Evolutionary conservation across 2,797 vertebrate species (phyloP), one percentile per base, ranked within the genome.

Genomic region (Orestias chungarensis): DNA sequence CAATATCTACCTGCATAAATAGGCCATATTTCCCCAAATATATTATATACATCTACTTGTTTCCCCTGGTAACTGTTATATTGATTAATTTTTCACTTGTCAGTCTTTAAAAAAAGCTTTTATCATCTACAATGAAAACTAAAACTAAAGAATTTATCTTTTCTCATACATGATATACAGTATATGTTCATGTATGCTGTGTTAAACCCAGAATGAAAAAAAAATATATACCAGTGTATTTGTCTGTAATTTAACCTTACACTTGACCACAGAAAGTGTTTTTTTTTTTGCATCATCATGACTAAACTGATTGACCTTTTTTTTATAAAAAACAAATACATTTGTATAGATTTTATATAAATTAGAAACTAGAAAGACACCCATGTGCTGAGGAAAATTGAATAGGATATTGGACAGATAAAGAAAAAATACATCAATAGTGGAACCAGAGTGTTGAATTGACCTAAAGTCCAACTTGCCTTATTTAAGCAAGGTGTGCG

Each of bases 401-500:
- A 70, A 35, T 40, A 70, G 75, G 74, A 78, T 38, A 64, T 6
- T 61, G 15, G 47, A 65, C 54, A 8, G 46, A 35, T 35, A 38
- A 71, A 42, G 42, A 61, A 74, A 64, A 57, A 74, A 49, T 74
- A 77, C 81, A 66, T 73, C 54, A 67, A 74, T 50, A 76, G 73
- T 80, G 55, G 71, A 70, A 76, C 61, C 17, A 31, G 68, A 81
- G 55, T 55, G 40, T 73, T 69, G 74, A 76, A 85, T 73, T 57
- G 54, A 61, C 12, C 40, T 50, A 40, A 47, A 38, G 66, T 78
- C 65, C 38, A 54, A 38, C 49, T 40, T 87, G 64, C 68, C 87
- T 90, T 85, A 87, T 89, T 88, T n/a, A n/a, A n/a, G n/a, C n/a
- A 64, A 87, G 82, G 73, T 14, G 14, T 17, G 52, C n/a, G n/a